These are phyloP conservation scores for Pangasius krempfi DNA, from an alignment of 2,797 vertebrate genomes.

Conservation along the genomic window DNA sequence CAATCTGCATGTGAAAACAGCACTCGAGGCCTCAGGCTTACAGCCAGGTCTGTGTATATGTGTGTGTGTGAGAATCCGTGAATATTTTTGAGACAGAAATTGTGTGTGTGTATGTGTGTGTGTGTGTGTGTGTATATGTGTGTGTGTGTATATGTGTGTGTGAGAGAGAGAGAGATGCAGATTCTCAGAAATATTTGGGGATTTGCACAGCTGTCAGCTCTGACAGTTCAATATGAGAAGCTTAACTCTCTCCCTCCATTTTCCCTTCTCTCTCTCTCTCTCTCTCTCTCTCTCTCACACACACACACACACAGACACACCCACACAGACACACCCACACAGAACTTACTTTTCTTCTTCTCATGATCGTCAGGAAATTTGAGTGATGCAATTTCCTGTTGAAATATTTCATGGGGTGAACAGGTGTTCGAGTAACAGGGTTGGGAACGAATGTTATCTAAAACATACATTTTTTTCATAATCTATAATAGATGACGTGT, in stretches of 20 bases:
- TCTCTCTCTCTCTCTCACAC: not conserved
- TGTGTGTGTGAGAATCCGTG: not conserved
- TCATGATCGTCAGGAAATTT: not conserved
- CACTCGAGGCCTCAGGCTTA: not conserved
- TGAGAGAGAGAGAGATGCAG: not conserved
- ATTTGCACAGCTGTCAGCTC: constrained; percentile 12
- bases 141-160: not conserved
- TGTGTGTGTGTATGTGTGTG: not conserved
- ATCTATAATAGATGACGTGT: too few relatives aligned
- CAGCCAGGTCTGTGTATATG: not conserved
- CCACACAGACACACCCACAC: too few relatives aligned
- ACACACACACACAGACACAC: too few relatives aligned
- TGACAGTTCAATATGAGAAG: not conserved
- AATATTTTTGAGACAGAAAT: too few relatives aligned
- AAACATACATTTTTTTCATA: too few relatives aligned
- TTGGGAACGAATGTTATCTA: too few relatives aligned
- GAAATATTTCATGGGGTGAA: too few relatives aligned
- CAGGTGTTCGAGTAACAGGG: not conserved
- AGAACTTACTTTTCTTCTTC: not conserved
- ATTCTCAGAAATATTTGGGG: constrained; percentile 18
- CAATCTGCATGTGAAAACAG: constrained; percentile 20
- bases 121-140: not conserved
- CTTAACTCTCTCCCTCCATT: not conserved
- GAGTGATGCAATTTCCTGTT: too few relatives aligned
- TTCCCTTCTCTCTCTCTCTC: too few relatives aligned